Percentiles rank a stretch among this genome's conserved stretches.
phyloP scores from a whole-genome alignment of 2,113 vertebrate species.

The Anguilla japonica region DNA sequence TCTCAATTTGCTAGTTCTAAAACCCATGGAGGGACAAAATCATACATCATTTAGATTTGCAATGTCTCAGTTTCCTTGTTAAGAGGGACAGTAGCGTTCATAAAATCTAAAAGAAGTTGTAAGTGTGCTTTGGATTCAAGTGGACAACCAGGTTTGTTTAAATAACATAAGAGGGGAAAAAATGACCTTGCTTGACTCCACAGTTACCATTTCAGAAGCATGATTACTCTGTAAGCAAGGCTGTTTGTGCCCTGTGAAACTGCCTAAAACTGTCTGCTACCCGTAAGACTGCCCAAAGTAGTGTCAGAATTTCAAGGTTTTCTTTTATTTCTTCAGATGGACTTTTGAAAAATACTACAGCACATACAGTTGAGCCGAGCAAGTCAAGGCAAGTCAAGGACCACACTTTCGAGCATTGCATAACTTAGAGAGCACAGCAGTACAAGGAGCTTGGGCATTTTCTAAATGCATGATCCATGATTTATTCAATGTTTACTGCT shows the following conservation, averaged over 20 bases:
- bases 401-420: background rate
- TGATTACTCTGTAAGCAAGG: background rate
- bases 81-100: background rate
- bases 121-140: background rate
- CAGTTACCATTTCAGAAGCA: background rate
- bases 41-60: constrained; percentile 15
- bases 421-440: background rate
- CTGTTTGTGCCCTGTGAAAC: background rate
- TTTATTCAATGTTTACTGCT: background rate
- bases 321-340: background rate
- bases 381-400: background rate
- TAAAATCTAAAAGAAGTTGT: background rate
- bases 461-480: too few species aligned
- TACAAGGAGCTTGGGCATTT: background rate
- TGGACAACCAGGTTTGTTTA: background rate
- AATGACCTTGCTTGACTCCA: background rate
- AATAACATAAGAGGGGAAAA: background rate
- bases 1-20: constrained; percentile 12
- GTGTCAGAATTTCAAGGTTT: background rate
- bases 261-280: background rate
- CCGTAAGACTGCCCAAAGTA: too few species aligned
- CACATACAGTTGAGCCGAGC: background rate
- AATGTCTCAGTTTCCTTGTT: background rate
- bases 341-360: background rate
- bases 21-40: constrained; percentile 12